Evolutionary conservation across 2,888 invertebrate genomes (phyloP).

Genomic region (Thereva unica): DNA sequence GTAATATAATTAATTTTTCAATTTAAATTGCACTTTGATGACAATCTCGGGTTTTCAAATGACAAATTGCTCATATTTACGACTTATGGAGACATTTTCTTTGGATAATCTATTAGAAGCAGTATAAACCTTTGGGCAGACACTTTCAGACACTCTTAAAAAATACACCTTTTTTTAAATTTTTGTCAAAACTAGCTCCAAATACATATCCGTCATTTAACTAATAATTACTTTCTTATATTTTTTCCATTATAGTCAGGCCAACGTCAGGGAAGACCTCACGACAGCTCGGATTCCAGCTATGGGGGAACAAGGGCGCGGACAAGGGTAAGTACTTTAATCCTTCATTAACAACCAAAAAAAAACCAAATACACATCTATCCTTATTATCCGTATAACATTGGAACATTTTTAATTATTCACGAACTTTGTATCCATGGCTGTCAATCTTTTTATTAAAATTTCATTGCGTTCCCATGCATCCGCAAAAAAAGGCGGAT

Average conservation of each 20-base stretch:
- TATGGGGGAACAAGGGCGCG: conserved; percentile 57
- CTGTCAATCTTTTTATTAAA: too few species aligned
- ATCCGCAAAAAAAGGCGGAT: too few species aligned
- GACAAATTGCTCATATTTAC: too few species aligned
- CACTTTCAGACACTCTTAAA: background rate
- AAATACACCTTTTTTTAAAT: background rate
- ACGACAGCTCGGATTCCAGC: conserved; percentile 61
- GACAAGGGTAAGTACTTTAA: conserved; percentile 61
- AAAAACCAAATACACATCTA: conserved; percentile 13
- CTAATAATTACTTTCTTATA: conserved; percentile 9
- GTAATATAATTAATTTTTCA: too few species aligned
- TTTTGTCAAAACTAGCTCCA: background rate
- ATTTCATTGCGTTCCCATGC: too few species aligned
- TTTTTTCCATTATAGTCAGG: conserved; percentile 40
- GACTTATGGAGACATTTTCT: too few species aligned
- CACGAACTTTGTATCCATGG: too few species aligned
- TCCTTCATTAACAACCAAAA: background rate
- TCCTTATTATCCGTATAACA: conserved; percentile 13
- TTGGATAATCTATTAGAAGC: background rate
- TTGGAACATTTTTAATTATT: conserved; percentile 22
- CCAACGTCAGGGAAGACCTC: conserved; percentile 42
- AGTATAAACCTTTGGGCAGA: background rate
- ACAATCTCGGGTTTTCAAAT: too few species aligned
- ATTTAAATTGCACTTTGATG: too few species aligned
- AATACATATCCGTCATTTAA: background rate